A percentile compares a stretch with the other conserved stretches of the same genome.
Conservation (phyloP, 2,113 vertebrate genomes). For the Oriolus oriolus region DNA sequence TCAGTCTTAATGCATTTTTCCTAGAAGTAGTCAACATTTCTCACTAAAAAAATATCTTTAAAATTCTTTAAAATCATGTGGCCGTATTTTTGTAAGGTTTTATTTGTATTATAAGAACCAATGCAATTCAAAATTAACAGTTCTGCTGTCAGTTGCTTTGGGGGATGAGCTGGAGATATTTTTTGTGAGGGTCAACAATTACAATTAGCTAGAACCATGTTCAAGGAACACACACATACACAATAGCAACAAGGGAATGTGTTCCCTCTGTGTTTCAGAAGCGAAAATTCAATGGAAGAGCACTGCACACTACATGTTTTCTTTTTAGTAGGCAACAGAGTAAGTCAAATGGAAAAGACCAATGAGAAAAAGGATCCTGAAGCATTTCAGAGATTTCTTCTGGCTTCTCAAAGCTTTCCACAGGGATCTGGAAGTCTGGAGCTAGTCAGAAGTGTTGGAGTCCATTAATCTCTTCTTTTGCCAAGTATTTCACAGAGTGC, state of each 20-base stretch:
- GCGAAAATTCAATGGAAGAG: background rate
- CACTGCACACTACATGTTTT: background rate
- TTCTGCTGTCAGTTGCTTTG: background rate
- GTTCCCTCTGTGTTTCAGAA: background rate
- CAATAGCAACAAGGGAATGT: background rate
- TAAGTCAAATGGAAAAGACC: background rate
- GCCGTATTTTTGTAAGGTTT: background rate
- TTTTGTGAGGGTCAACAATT: background rate
- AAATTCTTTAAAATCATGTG: background rate
- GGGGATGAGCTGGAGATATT: background rate
- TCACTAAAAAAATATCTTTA: background rate
- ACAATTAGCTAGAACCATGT: background rate
- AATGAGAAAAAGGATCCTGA: background rate
- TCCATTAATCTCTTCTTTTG: background rate
- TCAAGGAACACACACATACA: fast-evolving
- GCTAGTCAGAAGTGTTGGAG: background rate
- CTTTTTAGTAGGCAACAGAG: background rate
- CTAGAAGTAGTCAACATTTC: background rate
- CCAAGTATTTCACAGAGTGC: background rate
- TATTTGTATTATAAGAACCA: background rate
- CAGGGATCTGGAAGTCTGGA: background rate
- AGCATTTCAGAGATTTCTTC: background rate
- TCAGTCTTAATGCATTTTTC: background rate
- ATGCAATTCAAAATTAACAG: background rate
- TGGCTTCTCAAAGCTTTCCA: background rate